phyloP scores from a whole-genome alignment of 2,888 invertebrate genomes.

The Euclidia mi region DNA sequence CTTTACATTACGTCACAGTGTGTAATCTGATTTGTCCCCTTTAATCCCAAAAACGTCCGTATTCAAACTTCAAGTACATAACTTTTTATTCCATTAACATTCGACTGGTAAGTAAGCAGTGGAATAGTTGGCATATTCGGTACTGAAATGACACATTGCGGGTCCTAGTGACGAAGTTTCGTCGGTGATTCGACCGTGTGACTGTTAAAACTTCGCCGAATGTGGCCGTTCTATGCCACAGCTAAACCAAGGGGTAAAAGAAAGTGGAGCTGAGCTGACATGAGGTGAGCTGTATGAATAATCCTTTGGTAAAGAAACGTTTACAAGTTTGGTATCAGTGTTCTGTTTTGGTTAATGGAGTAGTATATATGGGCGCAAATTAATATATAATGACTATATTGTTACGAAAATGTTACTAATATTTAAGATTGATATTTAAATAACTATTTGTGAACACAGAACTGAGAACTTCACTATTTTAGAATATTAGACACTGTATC shows the following conservation, averaged over 20 bases:
- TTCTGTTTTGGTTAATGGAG: no score
- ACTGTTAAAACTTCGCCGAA: constrained; percentile 77
- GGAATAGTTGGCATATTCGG: constrained; percentile 60
- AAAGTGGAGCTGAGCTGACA: constrained; percentile 3
- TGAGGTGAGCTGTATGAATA: background rate
- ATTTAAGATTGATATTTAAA: no score
- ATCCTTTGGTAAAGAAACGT: no score
- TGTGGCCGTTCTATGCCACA: constrained; percentile 28
- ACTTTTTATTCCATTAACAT: constrained; percentile 31
- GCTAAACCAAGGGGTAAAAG: constrained; percentile 11
- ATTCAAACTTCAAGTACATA: constrained; percentile 13
- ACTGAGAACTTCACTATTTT: no score
- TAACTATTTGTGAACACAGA: no score
- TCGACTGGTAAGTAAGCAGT: constrained; percentile 21
- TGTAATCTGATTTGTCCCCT: no score
- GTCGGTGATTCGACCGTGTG: constrained; percentile 53
- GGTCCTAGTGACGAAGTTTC: constrained; percentile 68
- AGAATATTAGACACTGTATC: no score
- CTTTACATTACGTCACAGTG: no score
- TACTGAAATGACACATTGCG: constrained; percentile 67
- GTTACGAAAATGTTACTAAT: no score
- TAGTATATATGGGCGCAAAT: no score
- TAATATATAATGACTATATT: no score
- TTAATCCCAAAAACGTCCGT: background rate
- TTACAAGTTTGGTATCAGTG: no score